phyloP scores from a whole-genome alignment of 2,797 vertebrate genomes.

The Lophotriccus pileatus region DNA sequence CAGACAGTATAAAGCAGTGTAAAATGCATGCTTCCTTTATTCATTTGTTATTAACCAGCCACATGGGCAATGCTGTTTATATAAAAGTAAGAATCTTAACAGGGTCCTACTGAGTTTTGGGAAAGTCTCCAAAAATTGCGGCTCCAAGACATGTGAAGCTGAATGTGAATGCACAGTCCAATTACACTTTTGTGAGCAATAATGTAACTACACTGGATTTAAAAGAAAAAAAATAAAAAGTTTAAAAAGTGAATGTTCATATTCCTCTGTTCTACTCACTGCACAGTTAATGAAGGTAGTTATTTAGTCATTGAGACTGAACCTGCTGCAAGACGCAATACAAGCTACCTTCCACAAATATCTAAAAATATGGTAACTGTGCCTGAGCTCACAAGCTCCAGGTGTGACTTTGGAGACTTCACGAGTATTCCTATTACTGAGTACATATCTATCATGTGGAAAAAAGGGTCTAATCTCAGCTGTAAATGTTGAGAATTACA shows the following conservation, averaged over 20 bases:
- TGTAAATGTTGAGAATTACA: constrained; percentile 6
- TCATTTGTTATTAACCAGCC: constrained; percentile 45
- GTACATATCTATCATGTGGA: neutral
- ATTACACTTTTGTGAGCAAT: constrained; percentile 16
- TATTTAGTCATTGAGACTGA: neutral
- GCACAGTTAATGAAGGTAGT: neutral
- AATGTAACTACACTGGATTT: neutral
- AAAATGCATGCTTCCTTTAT: constrained; percentile 2
- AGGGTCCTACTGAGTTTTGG: neutral
- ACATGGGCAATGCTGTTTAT: neutral
- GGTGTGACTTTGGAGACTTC: neutral
- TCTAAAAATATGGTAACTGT: neutral
- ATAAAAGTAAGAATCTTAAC: neutral
- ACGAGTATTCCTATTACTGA: neutral
- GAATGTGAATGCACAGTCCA: neutral
- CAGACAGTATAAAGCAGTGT: neutral
- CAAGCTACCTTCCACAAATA: neutral
- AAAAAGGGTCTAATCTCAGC: constrained; percentile 9
- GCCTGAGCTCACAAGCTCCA: neutral
- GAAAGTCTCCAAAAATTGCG: constrained; percentile 41
- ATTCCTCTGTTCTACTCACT: neutral
- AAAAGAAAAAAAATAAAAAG: neutral
- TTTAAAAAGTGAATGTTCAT: neutral
- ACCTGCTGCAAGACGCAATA: neutral
- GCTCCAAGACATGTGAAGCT: neutral